Conservation (phyloP, 2,888 invertebrate genomes). For the Arctia plantaginis region DNA sequence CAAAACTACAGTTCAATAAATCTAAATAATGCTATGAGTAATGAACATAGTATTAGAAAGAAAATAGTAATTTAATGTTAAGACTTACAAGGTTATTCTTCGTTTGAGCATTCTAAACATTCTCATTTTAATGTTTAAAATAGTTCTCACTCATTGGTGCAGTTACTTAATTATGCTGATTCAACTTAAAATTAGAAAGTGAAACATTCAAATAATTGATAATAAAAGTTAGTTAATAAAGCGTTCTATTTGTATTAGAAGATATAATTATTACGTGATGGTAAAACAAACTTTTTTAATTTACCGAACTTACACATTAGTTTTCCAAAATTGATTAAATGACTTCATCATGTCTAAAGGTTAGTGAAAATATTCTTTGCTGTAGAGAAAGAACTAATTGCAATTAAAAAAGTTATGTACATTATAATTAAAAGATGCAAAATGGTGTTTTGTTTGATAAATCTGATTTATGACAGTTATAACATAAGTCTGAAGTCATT, state of each 20-base stretch:
- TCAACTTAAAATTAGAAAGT: slow-evolving; percentile 30
- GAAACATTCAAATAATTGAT: background rate
- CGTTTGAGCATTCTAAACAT: slow-evolving; percentile 66
- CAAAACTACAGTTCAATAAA: too few species aligned
- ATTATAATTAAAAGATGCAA: too few species aligned
- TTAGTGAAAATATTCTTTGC: background rate
- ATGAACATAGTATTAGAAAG: background rate
- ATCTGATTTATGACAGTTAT: too few species aligned
- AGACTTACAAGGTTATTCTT: slow-evolving; percentile 70
- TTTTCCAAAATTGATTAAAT: slow-evolving; percentile 73
- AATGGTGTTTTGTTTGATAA: too few species aligned
- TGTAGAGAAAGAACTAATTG: too few species aligned
- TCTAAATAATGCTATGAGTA: too few species aligned
- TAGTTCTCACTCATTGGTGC: slow-evolving; percentile 9
- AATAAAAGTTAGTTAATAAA: background rate
- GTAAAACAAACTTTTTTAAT: slow-evolving; percentile 1
- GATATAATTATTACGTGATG: background rate
- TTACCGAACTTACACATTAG: slow-evolving; percentile 68
- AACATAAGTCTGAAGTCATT: too few species aligned
- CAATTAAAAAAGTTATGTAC: too few species aligned
- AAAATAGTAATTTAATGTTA: slow-evolving; percentile 3
- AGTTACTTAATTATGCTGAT: slow-evolving; percentile 1
- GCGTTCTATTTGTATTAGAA: background rate
- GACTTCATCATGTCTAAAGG: slow-evolving; percentile 47
- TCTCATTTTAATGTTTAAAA: slow-evolving; percentile 57